Evolutionary conservation across 2,888 invertebrate genomes (phyloP).

Genomic region (Synanthedon vespiformis): DNA sequence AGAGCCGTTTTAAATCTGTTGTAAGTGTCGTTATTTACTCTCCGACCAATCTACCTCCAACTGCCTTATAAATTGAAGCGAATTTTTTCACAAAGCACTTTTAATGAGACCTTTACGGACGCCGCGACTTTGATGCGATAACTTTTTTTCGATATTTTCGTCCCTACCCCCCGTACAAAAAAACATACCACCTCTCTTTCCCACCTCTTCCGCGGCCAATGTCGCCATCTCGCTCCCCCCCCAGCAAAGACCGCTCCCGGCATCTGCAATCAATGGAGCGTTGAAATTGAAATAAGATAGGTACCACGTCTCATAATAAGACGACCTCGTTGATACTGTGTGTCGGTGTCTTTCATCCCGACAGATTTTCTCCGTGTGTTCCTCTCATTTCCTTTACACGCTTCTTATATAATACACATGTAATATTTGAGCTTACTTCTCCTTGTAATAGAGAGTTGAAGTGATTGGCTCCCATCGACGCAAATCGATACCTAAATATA

Average conservation of each 20-base stretch:
- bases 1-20: constrained; percentile 40
- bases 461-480: background rate
- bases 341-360: constrained; percentile 21
- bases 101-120: constrained; percentile 64
- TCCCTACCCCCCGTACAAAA: constrained; percentile 31
- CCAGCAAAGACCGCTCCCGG: constrained; percentile 44
- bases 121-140: constrained; percentile 61
- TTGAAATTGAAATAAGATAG: constrained; percentile 68
- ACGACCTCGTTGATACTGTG: constrained; percentile 16
- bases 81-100: constrained; percentile 63
- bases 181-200: constrained; percentile 40
- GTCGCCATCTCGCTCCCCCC: constrained; percentile 30
- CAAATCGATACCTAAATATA: background rate
- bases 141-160: constrained; percentile 64
- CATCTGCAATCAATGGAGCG: constrained; percentile 69
- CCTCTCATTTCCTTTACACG: constrained; percentile 25
- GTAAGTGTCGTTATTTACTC: constrained; percentile 53
- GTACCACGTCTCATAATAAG: constrained; percentile 53
- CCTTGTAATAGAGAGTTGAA: background rate
- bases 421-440: constrained; percentile 1
- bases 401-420: constrained; percentile 2
- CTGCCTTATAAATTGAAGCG: constrained; percentile 59
- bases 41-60: constrained; percentile 44
- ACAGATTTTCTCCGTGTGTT: constrained; percentile 31
- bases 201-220: constrained; percentile 15